Evolutionary conservation across 2,113 vertebrate species (phyloP).

Genomic region (Dipodomys merriami): DNA sequence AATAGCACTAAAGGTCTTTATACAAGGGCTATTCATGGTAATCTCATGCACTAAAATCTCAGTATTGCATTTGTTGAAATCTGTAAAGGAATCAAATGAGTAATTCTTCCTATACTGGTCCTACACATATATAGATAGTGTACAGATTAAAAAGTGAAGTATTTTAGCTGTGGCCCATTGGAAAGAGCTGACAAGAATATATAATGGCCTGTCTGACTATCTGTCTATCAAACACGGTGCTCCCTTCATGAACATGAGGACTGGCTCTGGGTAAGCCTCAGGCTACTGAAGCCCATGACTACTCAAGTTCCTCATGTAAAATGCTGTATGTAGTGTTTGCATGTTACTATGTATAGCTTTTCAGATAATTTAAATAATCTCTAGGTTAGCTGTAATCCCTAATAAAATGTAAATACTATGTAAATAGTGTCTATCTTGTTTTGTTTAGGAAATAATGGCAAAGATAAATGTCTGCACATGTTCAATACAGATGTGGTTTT

Average conservation of each 20-base stretch:
- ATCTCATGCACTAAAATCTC: neutral
- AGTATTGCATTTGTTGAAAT: neutral
- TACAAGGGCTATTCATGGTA: neutral
- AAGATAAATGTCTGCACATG: neutral
- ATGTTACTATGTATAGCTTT: neutral
- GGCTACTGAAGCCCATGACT: neutral
- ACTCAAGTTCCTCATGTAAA: neutral
- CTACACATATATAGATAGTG: neutral
- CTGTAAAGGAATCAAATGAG: neutral
- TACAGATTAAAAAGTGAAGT: neutral
- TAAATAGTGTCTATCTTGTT: neutral
- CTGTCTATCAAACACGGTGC: fast-evolving
- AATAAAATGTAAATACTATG: neutral
- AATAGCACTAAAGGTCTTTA: neutral
- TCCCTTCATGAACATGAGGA: neutral
- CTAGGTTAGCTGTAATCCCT: neutral
- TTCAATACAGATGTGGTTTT: neutral
- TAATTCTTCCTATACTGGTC: neutral
- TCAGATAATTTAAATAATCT: neutral
- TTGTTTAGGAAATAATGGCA: conserved; percentile 3
- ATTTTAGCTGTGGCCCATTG: neutral
- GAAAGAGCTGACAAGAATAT: neutral
- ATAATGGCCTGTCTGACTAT: neutral
- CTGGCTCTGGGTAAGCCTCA: neutral
- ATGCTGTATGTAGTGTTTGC: neutral